Base-by-base conservation (phyloP, 2,888 invertebrate species). In the Pantelozetes paolii region DNA sequence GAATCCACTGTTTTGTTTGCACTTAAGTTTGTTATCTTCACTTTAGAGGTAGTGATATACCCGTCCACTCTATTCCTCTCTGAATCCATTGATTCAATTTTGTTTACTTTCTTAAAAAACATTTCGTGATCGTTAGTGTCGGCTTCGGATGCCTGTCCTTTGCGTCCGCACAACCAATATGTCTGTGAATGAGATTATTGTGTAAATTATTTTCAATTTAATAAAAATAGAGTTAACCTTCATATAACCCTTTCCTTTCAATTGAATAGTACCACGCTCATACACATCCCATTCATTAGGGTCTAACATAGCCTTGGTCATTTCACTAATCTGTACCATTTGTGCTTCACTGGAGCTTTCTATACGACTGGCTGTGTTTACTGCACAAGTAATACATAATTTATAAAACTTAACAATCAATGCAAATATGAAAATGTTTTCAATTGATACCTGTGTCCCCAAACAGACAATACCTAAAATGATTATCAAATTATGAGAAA, bases 251-350 rank as follows among this genome's bases (percentile, higher is more conserved):
- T 74, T 74, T 48, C 74, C 95, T 84, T 94, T 95, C 0, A 95
- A 90, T 80, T 90, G 88, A 76, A 94, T 90, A 0, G 80, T 79
- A n/a, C 82, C 82, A 40, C 82, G 74, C 45, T 81, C 81, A 32
- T 80, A 85, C 3, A 92, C 88, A 80, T 86, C 86, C 80, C 93
- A 95, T 0, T 86, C 85, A 0, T 79, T 79, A 0, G 87, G 84
- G 0, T 91, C 88, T 9, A 96, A 84, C 20, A 90, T 84, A 78
- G 90, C 88, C 80, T 87, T 88, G 0, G 95, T 95, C 0, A 91
- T 89, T 82, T 95, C 89, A 2, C 96, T 95, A 80, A 97, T 92
- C 82, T 97, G 96, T 76, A 97, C 91, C 82, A 91, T 90, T 92
- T 95, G 94, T 0, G 94, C 81, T 80, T 90, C 89, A 76, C 93